Evolutionary conservation across 2,113 vertebrate species (phyloP).

Genomic region (Jacana jacana): DNA sequence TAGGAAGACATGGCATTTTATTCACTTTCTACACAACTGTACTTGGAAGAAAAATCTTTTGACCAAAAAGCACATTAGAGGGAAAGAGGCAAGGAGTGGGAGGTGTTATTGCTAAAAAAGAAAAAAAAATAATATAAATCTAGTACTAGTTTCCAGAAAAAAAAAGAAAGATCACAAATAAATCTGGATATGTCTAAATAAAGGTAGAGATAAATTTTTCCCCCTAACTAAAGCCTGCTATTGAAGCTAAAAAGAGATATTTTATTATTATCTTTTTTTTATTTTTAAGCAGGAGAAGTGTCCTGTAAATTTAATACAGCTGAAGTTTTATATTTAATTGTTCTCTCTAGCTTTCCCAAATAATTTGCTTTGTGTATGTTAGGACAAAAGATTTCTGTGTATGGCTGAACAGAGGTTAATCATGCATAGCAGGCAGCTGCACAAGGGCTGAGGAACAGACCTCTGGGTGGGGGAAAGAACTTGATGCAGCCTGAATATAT

Average conservation of each 20-base stretch:
- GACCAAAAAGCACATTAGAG: background rate
- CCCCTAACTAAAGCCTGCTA: constrained; percentile 30
- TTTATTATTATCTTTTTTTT: background rate
- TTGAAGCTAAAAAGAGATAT: constrained; percentile 21
- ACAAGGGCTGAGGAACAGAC: constrained; percentile 75
- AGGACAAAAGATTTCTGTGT: constrained; percentile 91
- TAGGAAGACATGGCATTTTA: constrained; percentile 1
- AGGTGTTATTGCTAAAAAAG: background rate
- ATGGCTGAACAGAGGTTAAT: constrained; percentile 92
- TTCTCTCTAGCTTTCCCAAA: constrained; percentile 91
- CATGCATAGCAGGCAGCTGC: constrained; percentile 88
- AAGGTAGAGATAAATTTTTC: background rate
- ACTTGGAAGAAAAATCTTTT: constrained; percentile 22
- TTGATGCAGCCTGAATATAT: constrained; percentile 68
- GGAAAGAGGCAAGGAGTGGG: background rate
- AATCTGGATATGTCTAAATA: constrained; percentile 23
- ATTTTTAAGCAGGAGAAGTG: constrained; percentile 7
- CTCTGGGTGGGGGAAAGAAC: constrained; percentile 68
- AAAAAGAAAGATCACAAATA: background rate
- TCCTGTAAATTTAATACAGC: constrained; percentile 74
- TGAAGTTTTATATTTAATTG: constrained; percentile 83
- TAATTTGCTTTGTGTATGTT: constrained; percentile 98
- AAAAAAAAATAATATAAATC: background rate
- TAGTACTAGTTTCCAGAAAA: background rate
- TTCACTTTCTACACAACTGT: constrained; percentile 23